phyloP scores from a whole-genome alignment of 1,140 invertebrate species.

The Scaptomyza hsui region DNA sequence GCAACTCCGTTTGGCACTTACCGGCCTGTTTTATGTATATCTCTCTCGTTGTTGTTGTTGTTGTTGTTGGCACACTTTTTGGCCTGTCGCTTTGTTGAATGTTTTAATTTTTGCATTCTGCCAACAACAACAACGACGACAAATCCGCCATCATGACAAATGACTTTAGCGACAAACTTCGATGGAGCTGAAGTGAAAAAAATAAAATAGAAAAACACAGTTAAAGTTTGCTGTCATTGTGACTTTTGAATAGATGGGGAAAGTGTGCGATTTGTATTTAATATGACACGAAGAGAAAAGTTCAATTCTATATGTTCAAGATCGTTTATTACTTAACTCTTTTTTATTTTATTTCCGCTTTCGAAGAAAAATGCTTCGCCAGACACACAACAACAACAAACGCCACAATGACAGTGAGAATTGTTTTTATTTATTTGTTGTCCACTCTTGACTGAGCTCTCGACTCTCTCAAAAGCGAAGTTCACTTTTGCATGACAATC shows the following conservation, averaged over 20 bases:
- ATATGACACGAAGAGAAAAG: background rate
- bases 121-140: conserved; percentile 8
- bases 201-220: background rate
- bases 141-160: conserved; percentile 58
- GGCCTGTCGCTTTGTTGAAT: conserved; percentile 46
- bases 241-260: conserved; percentile 5
- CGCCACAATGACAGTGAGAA: conserved; percentile 30
- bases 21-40: conserved; percentile 19
- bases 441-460: conserved; percentile 65
- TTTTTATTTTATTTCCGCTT: conserved; percentile 28
- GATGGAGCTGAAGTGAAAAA: conserved; percentile 1
- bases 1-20: conserved; percentile 72
- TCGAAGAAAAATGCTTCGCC: conserved; percentile 26
- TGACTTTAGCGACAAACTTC: conserved; percentile 77
- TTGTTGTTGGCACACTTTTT: conserved; percentile 67
- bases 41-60: conserved; percentile 3
- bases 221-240: background rate
- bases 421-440: conserved; percentile 37
- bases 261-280: conserved; percentile 1
- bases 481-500: conserved; percentile 80
- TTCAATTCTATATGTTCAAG: too few relatives aligned
- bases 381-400: conserved; percentile 5
- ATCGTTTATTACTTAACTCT: too few relatives aligned
- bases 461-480: conserved; percentile 56
- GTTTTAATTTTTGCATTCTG: conserved; percentile 64